Base-by-base conservation (phyloP, 2,113 vertebrate species). In the Tonatia bakeri region DNA sequence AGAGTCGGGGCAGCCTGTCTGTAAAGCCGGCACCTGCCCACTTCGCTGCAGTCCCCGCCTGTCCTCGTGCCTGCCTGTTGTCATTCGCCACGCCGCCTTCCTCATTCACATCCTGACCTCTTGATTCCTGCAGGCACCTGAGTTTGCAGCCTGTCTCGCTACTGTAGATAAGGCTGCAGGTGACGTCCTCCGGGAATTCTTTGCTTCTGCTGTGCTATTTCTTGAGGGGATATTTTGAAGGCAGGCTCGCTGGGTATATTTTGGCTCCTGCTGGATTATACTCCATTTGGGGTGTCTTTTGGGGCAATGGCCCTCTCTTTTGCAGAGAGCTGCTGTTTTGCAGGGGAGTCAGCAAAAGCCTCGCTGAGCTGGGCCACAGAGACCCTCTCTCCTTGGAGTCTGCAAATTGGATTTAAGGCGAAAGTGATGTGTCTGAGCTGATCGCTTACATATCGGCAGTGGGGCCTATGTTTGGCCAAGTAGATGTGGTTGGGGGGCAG, bases 81-180 rank as follows among this genome's bases (percentile, higher is more conserved):
- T 16, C 72, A 3, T 8, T 28, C 33, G 0, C 54, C 33, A 16
- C 5, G 40, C 65, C 0, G 16, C 67, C 14, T n/a, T 40, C 0
- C 19, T 56, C 56, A 16, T 3, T 12, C 5, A 8, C 12, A 15
- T 13, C 69, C 36, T 12, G 50, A 16, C 28, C 12, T 70, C 64
- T 28, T 8, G 31, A 28, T 9, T 26, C 31, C 61, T 45, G 4
- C 3, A 7, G 4, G 56, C 47, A 16, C 4, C 40, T 52, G 59
- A 22, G 43, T 67, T 11, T 17, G 33, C 56, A 47, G 3, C 40
- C 45, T 73, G 36, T 47, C 56, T 72, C 12, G 33, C 33, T 47
- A 40, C 80, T 43, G 7, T 0, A 45, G n/a, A 10, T 7, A 5
- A 43, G 54, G 31, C 19, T 38, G 40, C 40, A 2, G n/a, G 1